Evolutionary conservation across 2,113 vertebrate genomes (phyloP).

Genomic region (Notechis scutatus): DNA sequence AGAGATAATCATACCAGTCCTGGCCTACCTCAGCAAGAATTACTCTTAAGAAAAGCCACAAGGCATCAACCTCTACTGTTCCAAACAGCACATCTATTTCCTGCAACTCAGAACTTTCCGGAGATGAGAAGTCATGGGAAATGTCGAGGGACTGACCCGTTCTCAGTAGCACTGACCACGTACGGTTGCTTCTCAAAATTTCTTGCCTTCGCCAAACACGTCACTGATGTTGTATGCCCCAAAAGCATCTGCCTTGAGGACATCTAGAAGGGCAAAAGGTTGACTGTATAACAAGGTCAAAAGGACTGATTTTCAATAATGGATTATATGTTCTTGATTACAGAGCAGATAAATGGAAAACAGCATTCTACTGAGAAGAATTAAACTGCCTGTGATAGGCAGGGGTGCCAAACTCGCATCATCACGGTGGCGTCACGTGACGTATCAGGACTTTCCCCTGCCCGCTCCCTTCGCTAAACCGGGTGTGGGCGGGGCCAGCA

Average conservation of each 20-base stretch:
- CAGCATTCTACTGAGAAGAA: background rate
- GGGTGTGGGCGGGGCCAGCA: too few relatives aligned
- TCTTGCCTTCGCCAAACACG: slow-evolving; percentile 76
- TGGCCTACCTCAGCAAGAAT: background rate
- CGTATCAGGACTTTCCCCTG: too few relatives aligned
- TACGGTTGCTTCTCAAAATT: slow-evolving; percentile 79
- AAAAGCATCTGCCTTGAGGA: slow-evolving; percentile 74
- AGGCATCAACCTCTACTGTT: background rate
- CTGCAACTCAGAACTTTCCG: background rate
- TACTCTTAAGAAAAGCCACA: background rate
- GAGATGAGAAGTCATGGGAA: background rate
- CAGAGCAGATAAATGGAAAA: background rate
- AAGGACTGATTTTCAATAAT: too few relatives aligned
- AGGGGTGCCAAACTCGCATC: too few relatives aligned
- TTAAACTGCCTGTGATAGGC: background rate
- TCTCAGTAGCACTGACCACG: slow-evolving; percentile 76
- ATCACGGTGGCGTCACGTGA: too few relatives aligned
- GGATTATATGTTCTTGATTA: background rate
- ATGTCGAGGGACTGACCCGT: slow-evolving; percentile 70
- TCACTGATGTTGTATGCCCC: slow-evolving; percentile 74
- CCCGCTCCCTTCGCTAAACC: too few relatives aligned
- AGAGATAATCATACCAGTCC: background rate
- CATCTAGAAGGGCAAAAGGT: slow-evolving; percentile 65
- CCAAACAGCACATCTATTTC: background rate
- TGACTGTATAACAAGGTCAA: background rate